Base-by-base conservation (phyloP, 1,140 invertebrate genomes). In the Bombus soroeensis region DNA sequence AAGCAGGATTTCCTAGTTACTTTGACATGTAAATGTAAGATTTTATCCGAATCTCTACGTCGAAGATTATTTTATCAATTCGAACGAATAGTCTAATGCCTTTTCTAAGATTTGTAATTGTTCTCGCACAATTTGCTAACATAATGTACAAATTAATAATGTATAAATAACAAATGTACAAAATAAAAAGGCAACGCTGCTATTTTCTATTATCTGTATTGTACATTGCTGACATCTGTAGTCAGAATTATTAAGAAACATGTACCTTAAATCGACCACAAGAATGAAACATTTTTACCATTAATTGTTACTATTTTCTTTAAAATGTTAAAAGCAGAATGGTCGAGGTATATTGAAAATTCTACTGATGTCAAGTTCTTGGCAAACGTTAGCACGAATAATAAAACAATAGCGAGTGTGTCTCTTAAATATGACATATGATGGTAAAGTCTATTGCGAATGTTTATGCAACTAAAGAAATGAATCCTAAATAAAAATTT, bases 121-220 rank as follows among this genome's bases (percentile, higher is more conserved):
- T 70, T 28, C 73, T 39, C 5, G 37, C 53, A 73, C 18, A 32
- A 88, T 77, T 88, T 53, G 2, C 32, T 57, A 74, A 62, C 6
- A 22, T n/a, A 28, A 43, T 53, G 80, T 86, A 47, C 68, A 74
- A 78, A 88, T 15, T 53, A 53, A 62, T 10, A 34, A 8, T 28
- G 80, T 86, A 47, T 78, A 74, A 78, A 88, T 13, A 43, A 41
- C 41, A 70, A 66, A 28, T 77, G 53, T 88, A 85, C n/a, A 25
- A n/a, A 83, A 88, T 89, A 78, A 57, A 88, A 62, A 86, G 39
- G 41, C 78, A 43, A 39, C 41, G 32, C 43, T 82, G 53, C 64
- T 78, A 82, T 59, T 89, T 89, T 78, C 32, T 68, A 77, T 81
- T 81, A 81, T 4, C 59, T 47, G 22, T 70, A 68, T 47, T n/a